Evolutionary conservation across 2,113 vertebrate genomes (phyloP), one percentile per base, ranked within the genome.

Genomic region (Lampris megalopsis): DNA sequence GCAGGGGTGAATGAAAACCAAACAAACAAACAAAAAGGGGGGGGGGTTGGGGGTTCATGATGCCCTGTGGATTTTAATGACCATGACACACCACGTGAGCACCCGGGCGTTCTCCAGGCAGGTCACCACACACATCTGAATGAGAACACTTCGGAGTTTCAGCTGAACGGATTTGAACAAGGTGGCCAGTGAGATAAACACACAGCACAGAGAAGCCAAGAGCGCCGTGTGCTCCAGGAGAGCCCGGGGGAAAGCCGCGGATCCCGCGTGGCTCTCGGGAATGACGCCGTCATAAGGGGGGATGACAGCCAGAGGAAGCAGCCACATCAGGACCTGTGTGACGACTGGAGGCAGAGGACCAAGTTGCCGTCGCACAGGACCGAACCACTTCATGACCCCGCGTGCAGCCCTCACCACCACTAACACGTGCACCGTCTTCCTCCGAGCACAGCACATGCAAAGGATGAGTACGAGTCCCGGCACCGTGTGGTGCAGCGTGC

Each of bases 371-470:
- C 86, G 83, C 57, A 42, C 60, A 13, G 71, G 68, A 65, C 83
- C 83, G 50, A 88, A 82, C 63, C 81, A 77, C 78, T 86, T 93
- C 38, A 91, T 84, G 42, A 90, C 41, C 52, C 76, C 71, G 36
- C 80, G 63, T 53, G 86, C 82, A 52, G 82, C 76, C 52, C 79
- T 91, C 63, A 82, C 90, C 50, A 71, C 80, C 52, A 92, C 78
- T 50, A 88, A 83, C 48, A 93, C 82, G 43, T 85, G 80, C 11
- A 86, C 58, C 49, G 84, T 90, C 86, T 77, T 91, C 10, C 86
- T 75, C 50, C 91, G 56, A 76, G 83, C 76, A 77, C 63, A 92
- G 37, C 81, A 86, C 58, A 94, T 79, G n/a, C 69, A 88, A 42
- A 90, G 47, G 2, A 72, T 81, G 42, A 89, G 75, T 53, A 81